These are phyloP conservation scores for Pyrochroa serraticornis DNA, from an alignment of 2,888 invertebrate species.

Conservation along the genomic window DNA sequence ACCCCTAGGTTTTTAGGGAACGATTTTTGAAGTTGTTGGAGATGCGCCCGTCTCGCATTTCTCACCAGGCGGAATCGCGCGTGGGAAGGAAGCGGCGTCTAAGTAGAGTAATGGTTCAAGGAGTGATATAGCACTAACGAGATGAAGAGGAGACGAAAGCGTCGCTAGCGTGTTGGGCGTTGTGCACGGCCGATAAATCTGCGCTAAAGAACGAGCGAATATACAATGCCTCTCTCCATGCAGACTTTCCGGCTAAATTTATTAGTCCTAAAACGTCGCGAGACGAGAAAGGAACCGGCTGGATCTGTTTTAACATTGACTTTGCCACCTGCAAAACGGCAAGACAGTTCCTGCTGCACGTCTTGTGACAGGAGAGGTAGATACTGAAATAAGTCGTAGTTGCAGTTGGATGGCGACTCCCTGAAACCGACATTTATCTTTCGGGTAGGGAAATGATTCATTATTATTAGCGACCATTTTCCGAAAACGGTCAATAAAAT, in stretches of 20 bases:
- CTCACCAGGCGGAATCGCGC: conserved; percentile 17
- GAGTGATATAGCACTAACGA: conserved; percentile 41
- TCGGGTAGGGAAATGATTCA: too few species aligned
- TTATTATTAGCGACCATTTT: too few species aligned
- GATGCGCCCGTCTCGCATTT: conserved; percentile 16
- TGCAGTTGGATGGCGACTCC: too few species aligned
- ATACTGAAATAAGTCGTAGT: too few species aligned
- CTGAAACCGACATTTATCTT: too few species aligned
- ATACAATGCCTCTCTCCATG: conserved; percentile 40
- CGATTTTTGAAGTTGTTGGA: not conserved
- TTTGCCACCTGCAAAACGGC: conserved; percentile 6
- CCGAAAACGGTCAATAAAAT: too few species aligned
- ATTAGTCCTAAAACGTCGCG: conserved; percentile 41
- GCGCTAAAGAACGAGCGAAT: conserved; percentile 42
- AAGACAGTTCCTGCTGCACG: not conserved
- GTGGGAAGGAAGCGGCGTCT: conserved; percentile 38
- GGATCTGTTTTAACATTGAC: not conserved
- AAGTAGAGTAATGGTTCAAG: conserved; percentile 40
- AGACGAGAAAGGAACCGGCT: conserved; percentile 34
- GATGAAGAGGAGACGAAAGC: conserved; percentile 41
- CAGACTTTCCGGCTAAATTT: conserved; percentile 43
- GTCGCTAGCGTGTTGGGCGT: conserved; percentile 27
- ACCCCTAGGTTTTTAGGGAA: not conserved
- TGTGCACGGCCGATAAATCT: conserved; percentile 39
- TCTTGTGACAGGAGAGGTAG: not conserved